Evolutionary conservation across 2,888 invertebrate species (phyloP).

Genomic region (Mimas tiliae): DNA sequence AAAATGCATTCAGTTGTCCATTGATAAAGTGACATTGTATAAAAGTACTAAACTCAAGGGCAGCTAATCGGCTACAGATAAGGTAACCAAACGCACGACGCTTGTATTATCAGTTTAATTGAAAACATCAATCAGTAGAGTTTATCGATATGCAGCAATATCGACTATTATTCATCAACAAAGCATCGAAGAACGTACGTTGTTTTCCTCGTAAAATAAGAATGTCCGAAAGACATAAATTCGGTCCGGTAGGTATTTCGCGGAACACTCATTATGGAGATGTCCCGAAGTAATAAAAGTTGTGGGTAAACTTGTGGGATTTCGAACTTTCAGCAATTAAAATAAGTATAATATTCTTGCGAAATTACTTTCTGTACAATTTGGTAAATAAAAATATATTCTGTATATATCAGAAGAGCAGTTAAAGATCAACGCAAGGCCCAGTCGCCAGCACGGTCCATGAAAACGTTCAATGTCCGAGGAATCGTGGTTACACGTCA

Average conservation of each 20-base stretch:
- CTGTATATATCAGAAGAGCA: no score
- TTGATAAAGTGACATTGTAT: neutral
- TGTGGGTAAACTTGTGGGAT: neutral
- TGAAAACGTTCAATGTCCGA: no score
- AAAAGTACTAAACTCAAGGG: conserved; percentile 2
- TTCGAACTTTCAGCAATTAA: neutral
- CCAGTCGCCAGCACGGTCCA: no score
- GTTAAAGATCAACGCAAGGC: no score
- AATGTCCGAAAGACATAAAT: neutral
- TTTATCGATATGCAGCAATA: conserved; percentile 10
- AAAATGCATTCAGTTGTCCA: neutral
- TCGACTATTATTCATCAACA: conserved; percentile 8
- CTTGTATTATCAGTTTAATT: conserved; percentile 18
- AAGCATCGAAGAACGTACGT: neutral
- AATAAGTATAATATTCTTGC: neutral
- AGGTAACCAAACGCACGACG: neutral
- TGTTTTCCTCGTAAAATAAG: neutral
- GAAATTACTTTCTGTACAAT: neutral
- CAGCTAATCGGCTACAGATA: conserved; percentile 17
- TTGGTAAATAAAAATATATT: neutral
- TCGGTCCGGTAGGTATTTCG: neutral
- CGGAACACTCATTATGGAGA: neutral
- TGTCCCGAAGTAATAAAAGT: neutral
- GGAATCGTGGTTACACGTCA: no score
- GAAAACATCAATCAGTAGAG: conserved; percentile 23